Percentiles rank a stretch among this genome's conserved stretches.
Evolutionary conservation across 92 coral and sea anemone genomes (phyloP).

Genomic region (Epizoanthus scotinus): DNA sequence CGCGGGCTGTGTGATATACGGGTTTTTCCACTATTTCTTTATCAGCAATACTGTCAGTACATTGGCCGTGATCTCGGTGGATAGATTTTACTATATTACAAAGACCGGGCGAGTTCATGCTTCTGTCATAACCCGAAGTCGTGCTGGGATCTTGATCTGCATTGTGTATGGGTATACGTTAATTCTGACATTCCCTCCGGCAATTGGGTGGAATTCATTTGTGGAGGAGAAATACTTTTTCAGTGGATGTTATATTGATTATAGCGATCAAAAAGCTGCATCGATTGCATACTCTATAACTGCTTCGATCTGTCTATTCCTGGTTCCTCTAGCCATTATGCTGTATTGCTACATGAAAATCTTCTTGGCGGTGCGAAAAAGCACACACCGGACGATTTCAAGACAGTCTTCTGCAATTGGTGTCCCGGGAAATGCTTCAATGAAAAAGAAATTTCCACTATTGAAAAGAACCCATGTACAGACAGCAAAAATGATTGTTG

Average conservation of each 20-base stretch:
- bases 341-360: conserved; percentile 84
- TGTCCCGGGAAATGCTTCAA: conserved; percentile 41
- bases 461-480: conserved; percentile 84
- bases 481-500: conserved; percentile 90
- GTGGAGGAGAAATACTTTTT: conserved; percentile 66
- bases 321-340: conserved; percentile 77
- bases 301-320: conserved; percentile 67
- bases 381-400: conserved; percentile 73
- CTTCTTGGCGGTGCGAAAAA: conserved; percentile 73
- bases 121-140: conserved; percentile 60
- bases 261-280: conserved; percentile 76
- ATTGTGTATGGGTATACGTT: conserved; percentile 71
- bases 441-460: conserved; percentile 55
- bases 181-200: conserved; percentile 82
- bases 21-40: conserved; percentile 81
- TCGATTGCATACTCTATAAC: conserved; percentile 78
- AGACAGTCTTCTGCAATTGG: conserved; percentile 44
- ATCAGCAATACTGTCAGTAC: conserved; percentile 82
- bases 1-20: conserved; percentile 78
- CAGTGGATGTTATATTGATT: conserved; percentile 90
- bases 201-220: conserved; percentile 86
- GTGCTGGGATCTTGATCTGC: conserved; percentile 56
- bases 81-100: conserved; percentile 85
- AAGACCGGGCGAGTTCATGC: conserved; percentile 76
- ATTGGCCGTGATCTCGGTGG: conserved; percentile 81